A percentile compares a stretch with the other conserved stretches of the same genome.
These are phyloP conservation scores for Rhynchomys soricoides DNA, from an alignment of 2,113 vertebrate species.

Conservation along the genomic window DNA sequence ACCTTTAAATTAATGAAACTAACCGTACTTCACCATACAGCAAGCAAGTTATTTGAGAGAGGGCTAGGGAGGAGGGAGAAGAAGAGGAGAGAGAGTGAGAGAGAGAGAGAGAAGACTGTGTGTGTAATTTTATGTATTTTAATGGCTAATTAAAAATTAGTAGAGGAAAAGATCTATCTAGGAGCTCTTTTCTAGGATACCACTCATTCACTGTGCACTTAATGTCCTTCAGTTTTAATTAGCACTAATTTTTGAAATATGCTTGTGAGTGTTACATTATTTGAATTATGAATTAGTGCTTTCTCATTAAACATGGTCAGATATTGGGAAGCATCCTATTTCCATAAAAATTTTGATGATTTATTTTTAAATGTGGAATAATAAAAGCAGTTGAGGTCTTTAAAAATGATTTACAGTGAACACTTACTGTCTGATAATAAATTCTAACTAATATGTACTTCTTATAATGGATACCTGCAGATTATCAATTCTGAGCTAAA, in stretches of 20 bases:
- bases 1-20: conserved; percentile 77
- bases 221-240: conserved; percentile 38
- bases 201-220: conserved; percentile 23
- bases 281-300: conserved; percentile 58
- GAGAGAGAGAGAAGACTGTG: background rate
- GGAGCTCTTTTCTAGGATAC: conserved; percentile 25
- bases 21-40: conserved; percentile 53
- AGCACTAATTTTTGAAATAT: conserved; percentile 65
- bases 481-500: conserved; percentile 55
- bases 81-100: background rate
- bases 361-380: conserved; percentile 59
- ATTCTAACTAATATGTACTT: conserved; percentile 64
- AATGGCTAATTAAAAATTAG: conserved; percentile 58
- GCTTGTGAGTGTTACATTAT: conserved; percentile 2
- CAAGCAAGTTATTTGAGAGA: conserved; percentile 47
- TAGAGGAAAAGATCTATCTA: conserved; percentile 39
- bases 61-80: background rate
- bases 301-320: conserved; percentile 61
- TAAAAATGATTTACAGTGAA: conserved; percentile 59
- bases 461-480: conserved; percentile 54
- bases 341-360: conserved; percentile 53
- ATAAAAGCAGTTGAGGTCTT: background rate
- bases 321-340: conserved; percentile 50
- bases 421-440: conserved; percentile 43
- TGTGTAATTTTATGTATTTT: conserved; percentile 23